Conservation (phyloP, 1,140 invertebrate genomes). For the Tribolium castaneum region DNA sequence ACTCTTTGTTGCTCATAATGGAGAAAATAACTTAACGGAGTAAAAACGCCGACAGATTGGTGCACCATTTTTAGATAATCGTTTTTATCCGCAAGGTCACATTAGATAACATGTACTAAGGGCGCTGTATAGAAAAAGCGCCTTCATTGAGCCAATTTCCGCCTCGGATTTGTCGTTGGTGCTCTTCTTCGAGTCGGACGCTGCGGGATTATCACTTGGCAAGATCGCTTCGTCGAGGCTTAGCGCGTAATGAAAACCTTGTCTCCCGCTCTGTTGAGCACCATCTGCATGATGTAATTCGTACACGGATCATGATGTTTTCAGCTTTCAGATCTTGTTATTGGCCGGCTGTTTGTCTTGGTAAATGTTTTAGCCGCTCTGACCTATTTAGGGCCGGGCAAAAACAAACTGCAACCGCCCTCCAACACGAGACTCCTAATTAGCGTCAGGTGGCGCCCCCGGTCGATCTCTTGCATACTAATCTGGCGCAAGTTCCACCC, state of each 20-base stretch:
- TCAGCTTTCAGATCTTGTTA: conserved; percentile 17
- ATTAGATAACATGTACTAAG: no score
- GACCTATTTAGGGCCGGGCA: conserved; percentile 41
- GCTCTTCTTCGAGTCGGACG: neutral
- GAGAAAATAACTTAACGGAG: neutral
- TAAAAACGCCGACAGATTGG: no score
- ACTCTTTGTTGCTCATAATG: neutral
- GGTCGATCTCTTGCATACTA: neutral
- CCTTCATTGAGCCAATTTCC: neutral
- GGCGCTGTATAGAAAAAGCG: neutral
- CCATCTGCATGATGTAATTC: conserved; percentile 23
- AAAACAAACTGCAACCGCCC: conserved; percentile 44
- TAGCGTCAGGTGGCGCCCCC: conserved; percentile 40
- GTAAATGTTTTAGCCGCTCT: conserved; percentile 35
- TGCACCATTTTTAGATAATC: no score
- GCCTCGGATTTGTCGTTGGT: neutral
- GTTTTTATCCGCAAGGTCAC: no score
- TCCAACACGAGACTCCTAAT: conserved; percentile 36
- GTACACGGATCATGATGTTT: conserved; percentile 18
- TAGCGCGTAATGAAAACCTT: conserved; percentile 23
- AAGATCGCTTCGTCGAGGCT: conserved; percentile 18
- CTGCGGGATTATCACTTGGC: conserved; percentile 6
- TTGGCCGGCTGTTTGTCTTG: conserved; percentile 36
- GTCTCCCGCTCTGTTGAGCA: conserved; percentile 6
- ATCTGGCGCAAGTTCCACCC: neutral